These are phyloP conservation scores for Nymphalis urticae DNA, from an alignment of 2,888 invertebrate species.

Conservation along the genomic window DNA sequence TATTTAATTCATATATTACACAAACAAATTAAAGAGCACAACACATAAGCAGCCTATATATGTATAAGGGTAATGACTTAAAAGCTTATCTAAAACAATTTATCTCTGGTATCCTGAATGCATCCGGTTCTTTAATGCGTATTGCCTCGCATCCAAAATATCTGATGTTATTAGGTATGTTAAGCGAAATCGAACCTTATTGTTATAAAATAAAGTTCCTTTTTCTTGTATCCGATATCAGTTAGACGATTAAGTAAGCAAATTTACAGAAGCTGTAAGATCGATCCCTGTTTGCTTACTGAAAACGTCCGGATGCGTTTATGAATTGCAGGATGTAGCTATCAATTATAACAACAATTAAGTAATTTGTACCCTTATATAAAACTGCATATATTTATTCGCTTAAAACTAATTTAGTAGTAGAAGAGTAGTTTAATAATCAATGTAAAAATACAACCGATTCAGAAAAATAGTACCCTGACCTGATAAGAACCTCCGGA, in stretches of 20 bases:
- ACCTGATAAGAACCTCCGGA: too few species aligned
- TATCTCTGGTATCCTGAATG: constrained; percentile 41
- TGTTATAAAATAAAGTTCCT: too few species aligned
- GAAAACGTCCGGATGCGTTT: background rate
- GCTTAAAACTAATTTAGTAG: too few species aligned
- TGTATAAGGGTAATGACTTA: constrained; percentile 17
- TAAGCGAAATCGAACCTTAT: background rate
- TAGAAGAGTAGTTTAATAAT: too few species aligned
- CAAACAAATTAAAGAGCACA: background rate
- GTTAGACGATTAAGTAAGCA: constrained; percentile 3
- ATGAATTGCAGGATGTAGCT: constrained; percentile 9
- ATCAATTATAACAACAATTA: constrained; percentile 10
- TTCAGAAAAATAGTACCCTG: too few species aligned
- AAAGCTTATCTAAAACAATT: constrained; percentile 44
- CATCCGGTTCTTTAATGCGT: constrained; percentile 36
- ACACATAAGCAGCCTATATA: background rate
- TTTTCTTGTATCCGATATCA: background rate
- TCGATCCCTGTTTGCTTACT: background rate
- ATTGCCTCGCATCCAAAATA: constrained; percentile 11
- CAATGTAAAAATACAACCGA: too few species aligned
- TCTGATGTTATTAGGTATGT: background rate
- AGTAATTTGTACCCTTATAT: background rate
- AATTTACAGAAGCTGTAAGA: constrained; percentile 12
- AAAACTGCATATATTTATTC: too few species aligned
- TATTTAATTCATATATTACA: background rate